Base-by-base conservation (phyloP, 2,113 vertebrate genomes). In the Megaceryle torquata region DNA sequence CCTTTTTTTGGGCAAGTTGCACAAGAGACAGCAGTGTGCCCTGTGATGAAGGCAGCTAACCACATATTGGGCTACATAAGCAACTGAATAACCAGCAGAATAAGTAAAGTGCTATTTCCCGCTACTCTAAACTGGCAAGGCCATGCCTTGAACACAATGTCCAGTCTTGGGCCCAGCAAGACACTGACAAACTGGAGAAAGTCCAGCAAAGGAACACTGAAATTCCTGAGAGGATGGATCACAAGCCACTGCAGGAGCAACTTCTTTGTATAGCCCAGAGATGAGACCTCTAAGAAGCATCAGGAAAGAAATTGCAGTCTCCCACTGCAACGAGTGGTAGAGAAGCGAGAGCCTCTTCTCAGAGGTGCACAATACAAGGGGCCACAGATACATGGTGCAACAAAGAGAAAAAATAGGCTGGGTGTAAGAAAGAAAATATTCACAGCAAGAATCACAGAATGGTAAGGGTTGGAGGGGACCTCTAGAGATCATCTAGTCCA, bases 71-170 rank as follows among this genome's bases (percentile, higher is more conserved):
- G 43, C 10, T 70, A 33, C 22, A 18, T 21, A 72, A 76, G 29
- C 11, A 79, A 43, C 22, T 8, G 10, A 20, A 51, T 0, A 39
- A 6, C 3, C 29, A 85, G 50, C 26, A 94, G 39, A 44, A 56
- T 44, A 82, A 75, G n/a, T 1, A 53, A 82, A 79, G n/a, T 1
- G 6, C 44, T 25, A 28, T 19, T 54, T 5, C 5, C 18, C 6
- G 19, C 7, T 33, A 11, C 13, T 51, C 54, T 3, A 0, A 6
- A 21, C 15, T 24, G 8, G 8, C 26, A 44, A 21, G 46, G 37
- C 31, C 31, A 25, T 0, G 0, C n/a, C 46, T 72, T 54, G 54
- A 88, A 65, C 7, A 44, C 1, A 0, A 15, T 18, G 22, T 35
- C 15, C 22, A 37, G 21, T 26, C 33, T 72, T 51, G 33, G 31